Base-by-base conservation (phyloP, 2,113 vertebrate genomes). In the Nansenia antarctica region DNA sequence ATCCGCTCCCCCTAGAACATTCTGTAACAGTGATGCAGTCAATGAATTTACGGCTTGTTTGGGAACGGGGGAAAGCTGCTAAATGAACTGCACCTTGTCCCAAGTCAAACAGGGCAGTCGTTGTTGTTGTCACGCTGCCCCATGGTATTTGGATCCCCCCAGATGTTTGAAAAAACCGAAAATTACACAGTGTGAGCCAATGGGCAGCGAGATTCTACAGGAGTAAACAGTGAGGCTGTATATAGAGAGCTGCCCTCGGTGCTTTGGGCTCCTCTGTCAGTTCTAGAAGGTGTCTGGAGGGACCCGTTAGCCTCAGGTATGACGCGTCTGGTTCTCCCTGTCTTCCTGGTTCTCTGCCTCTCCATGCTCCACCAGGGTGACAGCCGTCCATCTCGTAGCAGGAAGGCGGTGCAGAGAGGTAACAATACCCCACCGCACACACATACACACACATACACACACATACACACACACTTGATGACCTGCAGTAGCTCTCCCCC, bases 71-170 rank as follows among this genome's bases (percentile, higher is more conserved):
- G 70, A 79, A 90, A 73, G 67, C 58, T 72, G 62, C 82, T 78
- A 52, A 76, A 79, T 31, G 14, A 79, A 42, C 30, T 53, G 61
- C 74, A 79, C 65, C 72, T 60, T 80, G 78, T 80, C 62, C 81
- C 82, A 76, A 73, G 90, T 87, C 88, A 87, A 78, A 91, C 89
- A 92, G 83, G 74, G 83, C 74, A 62, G 62, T 76, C 82, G 81
- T 88, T 93, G 86, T 88, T 93, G 86, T 86, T 82, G 64, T 78
- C 82, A 67, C 79, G 80, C 74, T 77, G 67, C 83, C n/a, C 82
- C 78, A 49, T 24, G 55, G 61, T 76, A 78, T 83, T 78, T 82
- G 73, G 63, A 45, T 80, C 72, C 73, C 67, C 79, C 78, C 84
- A 82, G 80, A 82, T 81, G 83, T 82, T 82, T 82, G 72, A 78